Evolutionary conservation across 2,113 vertebrate genomes (phyloP).

Genomic region (Chamaea fasciata): DNA sequence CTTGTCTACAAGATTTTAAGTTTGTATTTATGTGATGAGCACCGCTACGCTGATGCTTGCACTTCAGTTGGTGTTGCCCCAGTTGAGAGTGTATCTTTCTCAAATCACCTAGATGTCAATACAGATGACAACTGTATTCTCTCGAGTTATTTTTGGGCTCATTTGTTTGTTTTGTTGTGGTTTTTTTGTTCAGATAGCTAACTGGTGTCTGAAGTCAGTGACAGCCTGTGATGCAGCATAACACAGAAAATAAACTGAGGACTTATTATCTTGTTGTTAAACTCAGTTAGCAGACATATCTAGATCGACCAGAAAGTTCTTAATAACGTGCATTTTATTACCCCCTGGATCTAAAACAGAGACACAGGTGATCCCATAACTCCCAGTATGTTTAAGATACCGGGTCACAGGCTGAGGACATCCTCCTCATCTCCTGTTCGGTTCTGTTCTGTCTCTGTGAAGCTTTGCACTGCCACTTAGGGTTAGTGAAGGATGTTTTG

Average conservation of each 20-base stretch:
- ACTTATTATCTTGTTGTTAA: background rate
- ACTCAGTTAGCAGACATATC: background rate
- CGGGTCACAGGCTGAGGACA: accelerated
- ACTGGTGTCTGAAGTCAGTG: background rate
- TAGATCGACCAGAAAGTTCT: background rate
- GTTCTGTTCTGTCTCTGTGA: background rate
- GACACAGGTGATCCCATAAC: background rate
- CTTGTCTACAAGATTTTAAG: background rate
- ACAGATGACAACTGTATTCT: background rate
- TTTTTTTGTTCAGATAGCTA: background rate
- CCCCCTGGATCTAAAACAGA: background rate
- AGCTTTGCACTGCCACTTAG: background rate
- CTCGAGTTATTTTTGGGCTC: background rate
- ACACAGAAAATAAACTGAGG: background rate
- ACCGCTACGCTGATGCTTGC: background rate
- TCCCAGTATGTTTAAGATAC: background rate
- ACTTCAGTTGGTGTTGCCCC: accelerated
- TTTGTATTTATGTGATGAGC: background rate
- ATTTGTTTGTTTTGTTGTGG: background rate
- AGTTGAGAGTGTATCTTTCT: background rate
- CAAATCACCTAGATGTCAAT: background rate
- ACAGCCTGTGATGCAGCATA: background rate
- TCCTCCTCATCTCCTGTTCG: background rate
- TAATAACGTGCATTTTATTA: background rate
- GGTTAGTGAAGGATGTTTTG: background rate